Conservation (phyloP, 2,113 vertebrate species). For the Paramormyrops kingsleyae region DNA sequence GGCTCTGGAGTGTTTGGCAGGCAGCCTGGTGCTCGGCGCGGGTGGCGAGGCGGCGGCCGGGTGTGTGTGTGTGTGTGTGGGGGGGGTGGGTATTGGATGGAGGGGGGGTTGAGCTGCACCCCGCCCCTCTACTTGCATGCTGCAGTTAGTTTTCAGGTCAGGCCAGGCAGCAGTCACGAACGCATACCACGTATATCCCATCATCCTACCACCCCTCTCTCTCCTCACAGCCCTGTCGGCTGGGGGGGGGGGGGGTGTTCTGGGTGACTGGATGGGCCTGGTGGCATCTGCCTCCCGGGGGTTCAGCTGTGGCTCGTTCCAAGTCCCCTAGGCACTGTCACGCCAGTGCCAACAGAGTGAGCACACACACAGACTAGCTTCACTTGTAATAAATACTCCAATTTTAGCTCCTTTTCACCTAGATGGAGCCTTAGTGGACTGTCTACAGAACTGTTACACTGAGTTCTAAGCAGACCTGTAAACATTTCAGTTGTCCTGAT, state of each 20-base stretch:
- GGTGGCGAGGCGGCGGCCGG: conserved; percentile 18
- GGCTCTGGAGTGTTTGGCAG: conserved; percentile 37
- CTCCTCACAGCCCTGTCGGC: conserved; percentile 38
- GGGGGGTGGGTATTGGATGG: background rate
- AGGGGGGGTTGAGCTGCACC: conserved; percentile 42
- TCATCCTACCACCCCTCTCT: conserved; percentile 49
- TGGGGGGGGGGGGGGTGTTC: conserved; percentile 32
- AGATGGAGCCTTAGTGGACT: background rate
- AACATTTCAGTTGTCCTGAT: background rate
- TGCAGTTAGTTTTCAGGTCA: conserved; percentile 37
- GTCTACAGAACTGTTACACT: background rate
- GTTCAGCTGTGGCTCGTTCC: conserved; percentile 29
- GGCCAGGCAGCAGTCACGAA: conserved; percentile 35
- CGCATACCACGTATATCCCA: conserved; percentile 45
- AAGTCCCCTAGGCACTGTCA: background rate
- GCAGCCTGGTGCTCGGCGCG: conserved; percentile 40
- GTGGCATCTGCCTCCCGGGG: conserved; percentile 47
- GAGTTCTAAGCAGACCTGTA: background rate
- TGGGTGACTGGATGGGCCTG: conserved; percentile 34
- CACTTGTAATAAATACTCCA: background rate
- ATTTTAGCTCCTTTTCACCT: background rate
- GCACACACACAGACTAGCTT: background rate
- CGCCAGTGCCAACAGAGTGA: conserved; percentile 31
- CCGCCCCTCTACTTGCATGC: conserved; percentile 35
- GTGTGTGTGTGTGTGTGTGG: background rate